Conservation (phyloP, 1,140 invertebrate genomes). For the Aphelinus certus region DNA sequence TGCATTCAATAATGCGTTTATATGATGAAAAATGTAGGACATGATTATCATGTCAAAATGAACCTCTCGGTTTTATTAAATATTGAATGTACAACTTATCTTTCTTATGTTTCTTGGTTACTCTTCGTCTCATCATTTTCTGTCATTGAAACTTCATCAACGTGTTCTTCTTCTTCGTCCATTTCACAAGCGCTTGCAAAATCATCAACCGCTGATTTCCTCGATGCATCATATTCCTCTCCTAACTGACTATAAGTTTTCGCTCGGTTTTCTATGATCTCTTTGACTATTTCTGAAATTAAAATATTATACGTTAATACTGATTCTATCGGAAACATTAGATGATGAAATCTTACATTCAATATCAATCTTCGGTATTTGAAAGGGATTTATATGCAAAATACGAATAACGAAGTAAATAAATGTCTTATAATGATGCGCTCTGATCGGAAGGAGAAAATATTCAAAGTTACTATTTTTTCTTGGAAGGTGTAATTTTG, state of each 20-base stretch:
- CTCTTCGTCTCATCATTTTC: background rate
- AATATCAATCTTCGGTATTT: too few species aligned
- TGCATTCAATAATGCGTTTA: constrained; percentile 14
- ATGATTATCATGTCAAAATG: background rate
- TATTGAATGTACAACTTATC: background rate
- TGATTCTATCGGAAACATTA: background rate
- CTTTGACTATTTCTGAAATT: constrained; percentile 75
- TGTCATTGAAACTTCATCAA: background rate
- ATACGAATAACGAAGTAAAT: too few species aligned
- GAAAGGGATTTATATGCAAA: too few species aligned
- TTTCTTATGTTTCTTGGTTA: background rate
- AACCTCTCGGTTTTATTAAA: background rate
- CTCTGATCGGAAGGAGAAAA: too few species aligned
- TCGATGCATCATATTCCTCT: constrained; percentile 55
- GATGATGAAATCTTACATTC: too few species aligned
- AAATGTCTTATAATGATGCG: too few species aligned
- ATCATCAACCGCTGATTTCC: constrained; percentile 49
- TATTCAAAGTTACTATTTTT: too few species aligned
- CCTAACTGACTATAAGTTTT: constrained; percentile 68
- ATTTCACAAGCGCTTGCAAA: constrained; percentile 42
- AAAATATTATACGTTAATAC: background rate
- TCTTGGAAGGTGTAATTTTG: too few species aligned
- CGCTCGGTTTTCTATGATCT: constrained; percentile 77
- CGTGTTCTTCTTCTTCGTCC: background rate
- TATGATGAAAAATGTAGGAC: constrained; percentile 1